These are phyloP conservation scores for Vulpes ferrilata DNA, from an alignment of 2,113 vertebrate species.

Conservation along the genomic window DNA sequence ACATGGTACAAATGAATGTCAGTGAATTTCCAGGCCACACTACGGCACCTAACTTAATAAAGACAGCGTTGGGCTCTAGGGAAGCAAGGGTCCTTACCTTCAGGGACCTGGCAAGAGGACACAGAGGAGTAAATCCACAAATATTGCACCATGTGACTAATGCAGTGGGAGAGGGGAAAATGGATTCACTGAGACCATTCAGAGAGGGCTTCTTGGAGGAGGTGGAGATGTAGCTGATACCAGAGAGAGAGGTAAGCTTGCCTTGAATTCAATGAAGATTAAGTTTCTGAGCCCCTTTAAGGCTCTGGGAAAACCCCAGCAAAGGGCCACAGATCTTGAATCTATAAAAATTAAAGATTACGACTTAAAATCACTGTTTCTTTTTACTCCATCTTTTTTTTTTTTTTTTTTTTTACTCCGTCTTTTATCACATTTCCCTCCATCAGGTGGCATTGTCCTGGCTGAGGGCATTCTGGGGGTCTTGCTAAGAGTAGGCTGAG, in stretches of 20 bases:
- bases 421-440: background rate
- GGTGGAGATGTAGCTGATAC: background rate
- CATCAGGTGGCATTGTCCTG: background rate
- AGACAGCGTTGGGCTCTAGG: background rate
- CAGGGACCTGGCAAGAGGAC: background rate
- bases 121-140: background rate
- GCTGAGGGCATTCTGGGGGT: background rate
- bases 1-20: background rate
- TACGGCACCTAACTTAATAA: background rate
- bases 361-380: background rate
- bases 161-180: background rate
- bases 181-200: background rate
- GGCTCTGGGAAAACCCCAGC: background rate
- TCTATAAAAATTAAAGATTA: too few species aligned
- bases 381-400: constrained; percentile 17
- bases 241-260: background rate
- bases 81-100: background rate
- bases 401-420: constrained; percentile 6
- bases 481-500: background rate
- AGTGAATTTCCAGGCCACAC: background rate
- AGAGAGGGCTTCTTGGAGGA: background rate
- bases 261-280: background rate
- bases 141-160: too few species aligned
- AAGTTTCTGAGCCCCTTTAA: background rate
- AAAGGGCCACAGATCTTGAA: background rate